Evolutionary conservation across 2,113 vertebrate genomes (phyloP).

Genomic region (Odontophorus gujanensis): DNA sequence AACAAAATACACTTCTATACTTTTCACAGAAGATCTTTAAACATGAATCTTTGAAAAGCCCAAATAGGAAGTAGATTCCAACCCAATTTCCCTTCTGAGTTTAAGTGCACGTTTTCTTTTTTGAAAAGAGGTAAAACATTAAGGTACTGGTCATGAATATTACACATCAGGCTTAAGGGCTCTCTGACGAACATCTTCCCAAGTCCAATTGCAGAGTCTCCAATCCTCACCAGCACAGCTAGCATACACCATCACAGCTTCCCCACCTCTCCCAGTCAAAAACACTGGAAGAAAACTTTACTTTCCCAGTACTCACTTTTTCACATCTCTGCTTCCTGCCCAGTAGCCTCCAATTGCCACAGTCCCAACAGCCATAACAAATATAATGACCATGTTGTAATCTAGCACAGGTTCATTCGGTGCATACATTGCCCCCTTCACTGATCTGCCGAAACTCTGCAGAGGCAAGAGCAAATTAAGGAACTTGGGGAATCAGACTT

Average conservation of each 20-base stretch:
- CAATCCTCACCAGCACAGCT: neutral
- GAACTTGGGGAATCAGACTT: neutral
- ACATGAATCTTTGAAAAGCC: neutral
- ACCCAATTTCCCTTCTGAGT: neutral
- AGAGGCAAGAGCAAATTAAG: neutral
- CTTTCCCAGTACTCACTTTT: constrained; percentile 84
- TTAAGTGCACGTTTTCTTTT: neutral
- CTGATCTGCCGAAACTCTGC: constrained; percentile 86
- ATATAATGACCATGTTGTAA: constrained; percentile 98
- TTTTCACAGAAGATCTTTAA: neutral
- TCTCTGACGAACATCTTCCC: neutral
- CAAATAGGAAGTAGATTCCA: neutral
- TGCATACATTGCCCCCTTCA: constrained; percentile 89
- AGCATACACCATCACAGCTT: neutral
- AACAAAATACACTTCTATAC: neutral
- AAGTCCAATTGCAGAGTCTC: neutral
- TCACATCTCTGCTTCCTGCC: constrained; percentile 93
- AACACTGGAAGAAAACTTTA: neutral
- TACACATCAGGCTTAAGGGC: neutral
- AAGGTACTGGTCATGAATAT: neutral
- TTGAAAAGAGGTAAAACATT: neutral
- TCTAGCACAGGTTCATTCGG: constrained; percentile 91
- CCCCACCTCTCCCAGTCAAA: neutral
- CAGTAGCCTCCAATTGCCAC: constrained; percentile 94
- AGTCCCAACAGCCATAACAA: constrained; percentile 95